These are phyloP conservation scores for Ferrisia virgata DNA, from an alignment of 2,888 invertebrate genomes.

Conservation along the genomic window DNA sequence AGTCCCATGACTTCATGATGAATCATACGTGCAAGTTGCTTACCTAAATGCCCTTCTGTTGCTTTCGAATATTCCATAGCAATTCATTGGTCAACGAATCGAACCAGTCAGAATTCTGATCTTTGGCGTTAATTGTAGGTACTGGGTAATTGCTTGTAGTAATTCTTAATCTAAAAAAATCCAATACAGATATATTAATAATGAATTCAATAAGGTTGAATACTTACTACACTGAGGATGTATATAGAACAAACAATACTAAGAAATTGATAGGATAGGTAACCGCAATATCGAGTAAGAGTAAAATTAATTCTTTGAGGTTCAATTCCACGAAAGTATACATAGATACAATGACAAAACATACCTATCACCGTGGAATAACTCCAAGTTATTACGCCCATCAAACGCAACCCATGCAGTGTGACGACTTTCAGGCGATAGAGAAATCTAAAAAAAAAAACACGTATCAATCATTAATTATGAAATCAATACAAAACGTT, in stretches of 20 bases:
- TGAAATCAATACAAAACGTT: background rate
- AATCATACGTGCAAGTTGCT: too few species aligned
- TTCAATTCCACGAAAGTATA: too few species aligned
- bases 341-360: background rate
- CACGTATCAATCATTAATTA: slow-evolving; percentile 43
- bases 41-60: slow-evolving; percentile 86
- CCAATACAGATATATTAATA: too few species aligned
- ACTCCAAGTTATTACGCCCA: slow-evolving; percentile 89
- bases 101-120: slow-evolving; percentile 97
- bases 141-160: slow-evolving; percentile 96
- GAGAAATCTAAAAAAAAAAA: slow-evolving; percentile 72
- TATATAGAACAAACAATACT: too few species aligned
- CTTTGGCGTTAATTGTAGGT: slow-evolving; percentile 91
- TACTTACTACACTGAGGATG: too few species aligned
- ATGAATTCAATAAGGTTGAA: too few species aligned
- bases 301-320: too few species aligned
- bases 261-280: too few species aligned
- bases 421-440: slow-evolving; percentile 84
- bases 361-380: slow-evolving; percentile 89
- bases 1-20: too few species aligned
- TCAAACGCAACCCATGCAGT: slow-evolving; percentile 98
- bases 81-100: slow-evolving; percentile 92
- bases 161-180: slow-evolving; percentile 85
- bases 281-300: too few species aligned
- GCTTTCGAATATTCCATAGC: slow-evolving; percentile 97